Conservation (phyloP, 2,113 vertebrate species). For the Catharus fuscescens region DNA sequence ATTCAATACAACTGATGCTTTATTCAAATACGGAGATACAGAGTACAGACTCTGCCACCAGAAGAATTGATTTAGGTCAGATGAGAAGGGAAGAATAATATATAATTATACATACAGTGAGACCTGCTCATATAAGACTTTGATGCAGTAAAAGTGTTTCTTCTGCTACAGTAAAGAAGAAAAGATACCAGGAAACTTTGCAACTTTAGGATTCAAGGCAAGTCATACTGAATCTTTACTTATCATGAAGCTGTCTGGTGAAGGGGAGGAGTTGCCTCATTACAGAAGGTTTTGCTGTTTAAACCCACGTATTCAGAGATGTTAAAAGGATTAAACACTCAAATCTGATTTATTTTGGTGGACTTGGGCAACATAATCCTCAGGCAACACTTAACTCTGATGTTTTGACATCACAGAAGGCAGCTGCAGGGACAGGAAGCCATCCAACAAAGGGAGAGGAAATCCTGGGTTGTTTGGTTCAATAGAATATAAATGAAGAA, state of each 20-base stretch:
- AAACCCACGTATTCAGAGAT: background rate
- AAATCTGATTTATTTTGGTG: slow-evolving; percentile 26
- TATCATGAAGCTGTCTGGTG: background rate
- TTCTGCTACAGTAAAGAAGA: background rate
- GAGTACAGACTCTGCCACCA: slow-evolving; percentile 8
- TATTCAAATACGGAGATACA: slow-evolving; percentile 11
- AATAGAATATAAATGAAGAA: slow-evolving; percentile 58
- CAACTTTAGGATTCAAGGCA: background rate
- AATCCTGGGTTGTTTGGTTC: slow-evolving; percentile 46
- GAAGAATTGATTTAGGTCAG: slow-evolving; percentile 10
- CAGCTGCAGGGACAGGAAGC: slow-evolving; percentile 58
- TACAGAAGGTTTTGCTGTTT: background rate
- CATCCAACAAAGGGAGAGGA: slow-evolving; percentile 44
- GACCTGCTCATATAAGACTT: background rate
- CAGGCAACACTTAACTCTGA: background rate
- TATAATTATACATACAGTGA: background rate
- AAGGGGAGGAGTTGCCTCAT: background rate
- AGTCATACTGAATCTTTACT: background rate
- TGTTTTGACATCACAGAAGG: slow-evolving; percentile 37
- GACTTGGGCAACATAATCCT: background rate
- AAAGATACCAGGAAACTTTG: background rate
- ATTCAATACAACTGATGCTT: slow-evolving; percentile 48
- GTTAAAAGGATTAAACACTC: background rate
- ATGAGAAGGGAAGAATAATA: background rate
- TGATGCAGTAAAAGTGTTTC: background rate